These are phyloP conservation scores for Oceanodroma tethys DNA, from an alignment of 2,113 vertebrate genomes.

Conservation along the genomic window DNA sequence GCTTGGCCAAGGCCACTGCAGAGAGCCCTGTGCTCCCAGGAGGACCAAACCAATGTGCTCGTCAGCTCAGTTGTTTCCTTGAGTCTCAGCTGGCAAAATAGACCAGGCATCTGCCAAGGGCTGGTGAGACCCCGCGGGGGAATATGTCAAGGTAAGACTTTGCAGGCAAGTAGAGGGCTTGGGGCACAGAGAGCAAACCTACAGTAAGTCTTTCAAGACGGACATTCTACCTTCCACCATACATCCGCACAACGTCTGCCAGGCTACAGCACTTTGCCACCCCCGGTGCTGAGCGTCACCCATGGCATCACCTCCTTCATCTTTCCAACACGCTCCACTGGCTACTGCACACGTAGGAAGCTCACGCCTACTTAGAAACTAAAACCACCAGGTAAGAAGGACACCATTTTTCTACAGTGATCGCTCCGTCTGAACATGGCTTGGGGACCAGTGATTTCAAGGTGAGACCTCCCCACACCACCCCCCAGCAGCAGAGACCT, in stretches of 20 bases:
- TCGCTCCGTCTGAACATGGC: rapidly evolving
- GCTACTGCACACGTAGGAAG: neutral
- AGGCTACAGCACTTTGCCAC: neutral
- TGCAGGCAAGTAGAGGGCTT: neutral
- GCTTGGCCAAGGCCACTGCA: neutral
- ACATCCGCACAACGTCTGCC: rapidly evolving
- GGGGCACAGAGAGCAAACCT: neutral
- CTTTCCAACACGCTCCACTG: neutral
- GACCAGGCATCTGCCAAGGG: neutral
- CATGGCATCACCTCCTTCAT: neutral
- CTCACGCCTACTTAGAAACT: neutral
- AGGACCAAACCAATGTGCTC: neutral
- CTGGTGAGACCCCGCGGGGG: rapidly evolving
- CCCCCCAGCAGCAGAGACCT: neutral
- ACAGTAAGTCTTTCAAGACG: rapidly evolving
- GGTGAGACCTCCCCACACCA: neutral
- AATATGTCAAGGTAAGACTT: neutral
- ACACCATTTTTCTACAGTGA: rapidly evolving
- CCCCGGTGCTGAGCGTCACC: rapidly evolving
- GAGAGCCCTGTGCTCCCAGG: neutral
- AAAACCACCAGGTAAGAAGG: neutral
- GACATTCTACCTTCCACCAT: rapidly evolving
- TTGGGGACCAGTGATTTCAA: neutral
- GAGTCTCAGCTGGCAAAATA: rapidly evolving
- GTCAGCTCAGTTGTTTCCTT: neutral